phyloP scores from a whole-genome alignment of 1,140 invertebrate species.

The Tetragnatha versicolor region DNA sequence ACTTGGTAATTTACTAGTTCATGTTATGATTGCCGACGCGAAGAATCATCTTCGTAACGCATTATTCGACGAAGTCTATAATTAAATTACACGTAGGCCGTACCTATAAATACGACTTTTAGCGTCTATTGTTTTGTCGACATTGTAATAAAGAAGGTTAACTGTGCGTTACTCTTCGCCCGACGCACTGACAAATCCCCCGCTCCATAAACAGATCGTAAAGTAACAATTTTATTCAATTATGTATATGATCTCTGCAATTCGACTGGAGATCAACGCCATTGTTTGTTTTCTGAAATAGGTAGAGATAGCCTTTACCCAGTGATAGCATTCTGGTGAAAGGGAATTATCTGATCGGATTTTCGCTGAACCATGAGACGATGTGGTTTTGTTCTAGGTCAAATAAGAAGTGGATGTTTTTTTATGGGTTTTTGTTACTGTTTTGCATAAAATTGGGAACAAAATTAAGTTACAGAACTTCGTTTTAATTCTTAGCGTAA shows the following conservation, averaged over 20 bases:
- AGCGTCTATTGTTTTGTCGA: neutral
- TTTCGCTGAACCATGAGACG: constrained; percentile 13
- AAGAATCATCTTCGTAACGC: no score
- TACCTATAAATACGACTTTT: constrained; percentile 17
- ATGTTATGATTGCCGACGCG: no score
- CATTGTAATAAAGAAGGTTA: neutral
- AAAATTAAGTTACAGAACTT: no score
- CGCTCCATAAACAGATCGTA: constrained; percentile 31
- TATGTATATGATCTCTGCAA: neutral
- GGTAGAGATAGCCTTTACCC: neutral
- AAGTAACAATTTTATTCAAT: constrained; percentile 25
- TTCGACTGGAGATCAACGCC: neutral
- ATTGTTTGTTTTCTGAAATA: constrained; percentile 29
- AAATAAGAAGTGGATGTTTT: no score
- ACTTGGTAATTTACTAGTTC: no score
- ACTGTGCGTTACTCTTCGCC: neutral
- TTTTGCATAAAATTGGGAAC: no score
- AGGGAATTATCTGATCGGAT: constrained; percentile 11
- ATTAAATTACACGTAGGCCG: constrained; percentile 10
- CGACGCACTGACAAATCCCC: neutral
- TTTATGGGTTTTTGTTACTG: no score
- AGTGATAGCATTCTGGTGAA: constrained; percentile 17
- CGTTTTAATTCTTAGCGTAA: no score
- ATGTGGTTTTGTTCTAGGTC: no score
- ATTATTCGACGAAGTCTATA: constrained; percentile 15